Conservation (phyloP, 1,140 invertebrate species). For the Bombus impatiens region DNA sequence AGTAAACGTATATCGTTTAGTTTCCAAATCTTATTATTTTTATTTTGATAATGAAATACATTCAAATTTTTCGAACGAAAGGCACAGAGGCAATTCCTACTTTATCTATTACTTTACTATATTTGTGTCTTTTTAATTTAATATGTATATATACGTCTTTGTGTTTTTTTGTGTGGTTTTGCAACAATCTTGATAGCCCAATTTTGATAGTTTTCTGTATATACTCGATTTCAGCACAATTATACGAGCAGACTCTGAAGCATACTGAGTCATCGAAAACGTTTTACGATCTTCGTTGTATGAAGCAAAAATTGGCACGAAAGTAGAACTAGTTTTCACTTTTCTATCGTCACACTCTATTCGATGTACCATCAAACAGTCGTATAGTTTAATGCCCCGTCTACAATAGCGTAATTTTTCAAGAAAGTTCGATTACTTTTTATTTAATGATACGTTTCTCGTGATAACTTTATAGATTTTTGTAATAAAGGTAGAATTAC, state of each 20-base stretch:
- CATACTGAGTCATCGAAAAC: neutral
- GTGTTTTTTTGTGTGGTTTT: neutral
- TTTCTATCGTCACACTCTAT: neutral
- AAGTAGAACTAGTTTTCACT: constrained; percentile 24
- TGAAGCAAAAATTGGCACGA: neutral
- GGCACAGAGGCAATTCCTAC: neutral
- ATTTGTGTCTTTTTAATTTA: neutral
- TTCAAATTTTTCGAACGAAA: neutral
- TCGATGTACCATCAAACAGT: neutral
- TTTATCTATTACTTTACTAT: neutral
- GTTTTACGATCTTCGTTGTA: constrained; percentile 4
- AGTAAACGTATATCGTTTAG: no score
- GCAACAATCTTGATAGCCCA: neutral
- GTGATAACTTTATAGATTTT: neutral
- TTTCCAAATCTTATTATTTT: no score
- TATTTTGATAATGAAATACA: no score
- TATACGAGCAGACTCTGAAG: no score
- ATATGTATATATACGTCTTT: neutral
- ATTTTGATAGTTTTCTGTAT: neutral
- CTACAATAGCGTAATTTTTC: neutral
- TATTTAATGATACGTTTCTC: neutral
- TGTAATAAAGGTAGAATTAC: neutral
- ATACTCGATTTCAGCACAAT: neutral
- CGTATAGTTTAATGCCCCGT: neutral
- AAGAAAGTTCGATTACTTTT: neutral